Conservation (phyloP, 2,888 invertebrate genomes). For the Polymixis flavicincta region DNA sequence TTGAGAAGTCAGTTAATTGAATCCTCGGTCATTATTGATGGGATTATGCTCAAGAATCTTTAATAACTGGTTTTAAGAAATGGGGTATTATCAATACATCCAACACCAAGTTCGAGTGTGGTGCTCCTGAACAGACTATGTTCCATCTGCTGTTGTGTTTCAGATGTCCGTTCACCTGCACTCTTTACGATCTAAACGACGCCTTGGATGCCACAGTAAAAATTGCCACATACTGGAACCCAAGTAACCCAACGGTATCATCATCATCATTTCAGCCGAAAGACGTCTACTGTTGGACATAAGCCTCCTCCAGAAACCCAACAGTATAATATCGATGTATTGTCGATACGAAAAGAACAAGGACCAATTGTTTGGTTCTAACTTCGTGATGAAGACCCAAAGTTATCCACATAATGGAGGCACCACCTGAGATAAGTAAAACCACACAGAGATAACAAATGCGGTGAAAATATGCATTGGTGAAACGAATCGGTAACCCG, state of each 20-base stretch:
- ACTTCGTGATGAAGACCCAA: not conserved
- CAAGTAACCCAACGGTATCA: too few relatives aligned
- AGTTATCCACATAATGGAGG: not conserved
- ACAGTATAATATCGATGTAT: not conserved
- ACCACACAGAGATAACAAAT: not conserved
- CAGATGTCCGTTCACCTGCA: not conserved
- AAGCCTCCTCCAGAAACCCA: too few relatives aligned
- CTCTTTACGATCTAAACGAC: not conserved
- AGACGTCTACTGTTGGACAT: too few relatives aligned
- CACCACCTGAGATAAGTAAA: not conserved
- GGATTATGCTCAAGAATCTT: not conserved
- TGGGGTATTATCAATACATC: not conserved
- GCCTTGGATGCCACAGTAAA: not conserved
- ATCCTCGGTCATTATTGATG: not conserved
- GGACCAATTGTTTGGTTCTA: not conserved
- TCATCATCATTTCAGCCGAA: too few relatives aligned
- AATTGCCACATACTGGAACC: not conserved
- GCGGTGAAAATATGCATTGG: not conserved
- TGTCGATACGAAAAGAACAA: not conserved
- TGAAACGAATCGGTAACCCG: not conserved
- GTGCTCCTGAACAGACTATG: too few relatives aligned
- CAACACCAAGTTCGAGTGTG: not conserved
- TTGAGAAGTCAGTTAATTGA: not conserved
- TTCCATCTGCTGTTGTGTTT: not conserved
- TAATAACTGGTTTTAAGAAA: not conserved